Conservation (phyloP, 30 jellyfish, hydroid and myxozoan genomes). For the Hydractinia symbiolongicarpus region DNA sequence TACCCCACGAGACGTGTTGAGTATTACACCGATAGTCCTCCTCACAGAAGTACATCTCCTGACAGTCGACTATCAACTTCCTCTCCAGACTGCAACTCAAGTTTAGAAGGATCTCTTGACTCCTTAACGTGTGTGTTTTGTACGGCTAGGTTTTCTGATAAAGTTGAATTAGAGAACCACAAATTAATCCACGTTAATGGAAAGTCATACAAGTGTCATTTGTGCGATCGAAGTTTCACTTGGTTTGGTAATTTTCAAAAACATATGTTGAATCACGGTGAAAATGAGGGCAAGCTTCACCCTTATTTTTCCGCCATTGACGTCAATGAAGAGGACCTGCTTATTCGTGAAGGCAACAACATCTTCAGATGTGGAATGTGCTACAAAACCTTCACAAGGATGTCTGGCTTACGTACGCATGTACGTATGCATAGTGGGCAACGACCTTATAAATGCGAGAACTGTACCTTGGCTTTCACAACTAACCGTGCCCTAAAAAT, state of each 20-base stretch:
- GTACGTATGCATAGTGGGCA: conserved; percentile 90
- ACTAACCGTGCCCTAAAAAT: conserved; percentile 81
- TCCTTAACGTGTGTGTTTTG: conserved; percentile 43
- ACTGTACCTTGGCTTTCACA: conserved; percentile 79
- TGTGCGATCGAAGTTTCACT: conserved; percentile 86
- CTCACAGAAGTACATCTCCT: background rate
- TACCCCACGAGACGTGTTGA: background rate
- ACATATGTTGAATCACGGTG: conserved; percentile 73
- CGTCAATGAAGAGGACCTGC: conserved; percentile 63
- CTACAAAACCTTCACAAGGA: conserved; percentile 58
- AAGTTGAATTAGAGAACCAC: conserved; percentile 69
- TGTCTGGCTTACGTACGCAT: conserved; percentile 87
- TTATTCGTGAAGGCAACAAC: conserved; percentile 49
- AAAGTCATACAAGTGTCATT: conserved; percentile 61
- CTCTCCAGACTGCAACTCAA: conserved; percentile 9
- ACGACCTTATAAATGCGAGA: conserved; percentile 73
- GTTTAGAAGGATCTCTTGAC: background rate
- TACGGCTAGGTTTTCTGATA: conserved; percentile 36
- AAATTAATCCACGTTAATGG: conserved; percentile 43
- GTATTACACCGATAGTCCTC: too few relatives aligned
- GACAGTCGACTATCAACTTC: conserved; percentile 5
- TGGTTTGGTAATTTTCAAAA: conserved; percentile 95
- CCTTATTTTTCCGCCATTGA: conserved; percentile 26
- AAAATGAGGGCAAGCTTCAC: conserved; percentile 16
- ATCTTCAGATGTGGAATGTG: conserved; percentile 71